phyloP scores from a whole-genome alignment of 2,888 invertebrate species.

The Coelinius sp. region DNA sequence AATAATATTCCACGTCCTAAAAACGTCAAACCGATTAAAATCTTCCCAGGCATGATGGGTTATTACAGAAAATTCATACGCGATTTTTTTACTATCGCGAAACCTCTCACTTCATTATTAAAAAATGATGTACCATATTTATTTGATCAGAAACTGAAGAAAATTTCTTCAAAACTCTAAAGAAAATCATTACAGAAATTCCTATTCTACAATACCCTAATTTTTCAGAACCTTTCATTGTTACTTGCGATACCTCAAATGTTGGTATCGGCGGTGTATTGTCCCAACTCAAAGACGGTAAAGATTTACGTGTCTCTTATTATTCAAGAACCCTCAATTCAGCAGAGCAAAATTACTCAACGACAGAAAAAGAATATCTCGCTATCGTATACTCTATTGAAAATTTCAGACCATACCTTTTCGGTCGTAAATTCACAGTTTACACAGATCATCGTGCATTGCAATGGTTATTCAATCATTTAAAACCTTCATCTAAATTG shows the following conservation, averaged over 20 bases:
- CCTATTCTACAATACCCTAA: slow-evolving; percentile 57
- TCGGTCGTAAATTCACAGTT: slow-evolving; percentile 55
- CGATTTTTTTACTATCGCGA: slow-evolving; percentile 22
- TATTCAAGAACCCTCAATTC: slow-evolving; percentile 55
- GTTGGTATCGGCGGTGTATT: slow-evolving; percentile 12
- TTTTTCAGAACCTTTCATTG: slow-evolving; percentile 53
- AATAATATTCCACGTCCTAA: slow-evolving; percentile 23
- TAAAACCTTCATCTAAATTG: slow-evolving; percentile 51
- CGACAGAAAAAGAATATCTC: slow-evolving; percentile 49
- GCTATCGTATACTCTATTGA: slow-evolving; percentile 51
- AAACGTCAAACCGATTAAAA: slow-evolving; percentile 32
- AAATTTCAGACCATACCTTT: slow-evolving; percentile 57
- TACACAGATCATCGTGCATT: slow-evolving; percentile 56
- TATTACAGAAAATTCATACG: slow-evolving; percentile 37
- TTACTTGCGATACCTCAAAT: slow-evolving; percentile 27
- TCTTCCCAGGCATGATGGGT: slow-evolving; percentile 35
- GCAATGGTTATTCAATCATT: slow-evolving; percentile 51
- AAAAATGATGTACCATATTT: slow-evolving; percentile 36
- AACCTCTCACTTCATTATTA: slow-evolving; percentile 32
- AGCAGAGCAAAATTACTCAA: slow-evolving; percentile 53
- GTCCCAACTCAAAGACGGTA: neutral
- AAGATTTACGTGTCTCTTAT: slow-evolving; percentile 55
- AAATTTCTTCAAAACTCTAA: slow-evolving; percentile 37
- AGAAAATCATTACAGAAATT: slow-evolving; percentile 46
- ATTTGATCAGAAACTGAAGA: slow-evolving; percentile 38